phyloP scores from a whole-genome alignment of 1,140 invertebrate species.

The Orchesella cincta region DNA sequence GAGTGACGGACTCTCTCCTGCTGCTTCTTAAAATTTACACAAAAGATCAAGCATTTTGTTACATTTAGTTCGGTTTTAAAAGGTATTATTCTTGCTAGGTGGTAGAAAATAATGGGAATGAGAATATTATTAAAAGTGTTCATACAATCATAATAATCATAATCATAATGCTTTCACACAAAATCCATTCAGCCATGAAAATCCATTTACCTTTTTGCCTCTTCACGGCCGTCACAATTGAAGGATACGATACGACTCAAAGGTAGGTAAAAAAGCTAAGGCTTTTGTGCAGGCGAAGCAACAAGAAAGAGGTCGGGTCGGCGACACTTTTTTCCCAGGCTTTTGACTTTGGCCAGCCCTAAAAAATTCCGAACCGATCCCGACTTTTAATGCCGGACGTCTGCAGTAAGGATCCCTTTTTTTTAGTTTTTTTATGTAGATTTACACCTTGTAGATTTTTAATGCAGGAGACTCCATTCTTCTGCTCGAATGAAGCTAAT shows the following conservation, averaged over 20 bases:
- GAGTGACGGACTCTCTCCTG: constrained; percentile 5
- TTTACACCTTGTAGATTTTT: no score
- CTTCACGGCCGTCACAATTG: constrained; percentile 18
- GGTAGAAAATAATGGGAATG: not conserved
- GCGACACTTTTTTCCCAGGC: no score
- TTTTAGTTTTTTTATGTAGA: no score
- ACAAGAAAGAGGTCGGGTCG: no score
- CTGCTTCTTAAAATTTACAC: not conserved
- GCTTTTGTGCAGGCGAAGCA: no score
- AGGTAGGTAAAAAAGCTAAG: not conserved
- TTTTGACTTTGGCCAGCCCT: no score
- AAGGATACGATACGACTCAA: not conserved
- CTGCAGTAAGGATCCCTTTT: no score
- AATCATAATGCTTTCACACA: not conserved
- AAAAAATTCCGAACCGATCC: no score
- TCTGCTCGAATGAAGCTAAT: not conserved
- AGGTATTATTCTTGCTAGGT: not conserved
- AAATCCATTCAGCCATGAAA: not conserved
- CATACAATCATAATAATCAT: not conserved
- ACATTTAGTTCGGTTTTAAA: constrained; percentile 14
- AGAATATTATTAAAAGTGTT: not conserved
- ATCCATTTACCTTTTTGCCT: constrained; percentile 15
- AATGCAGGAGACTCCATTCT: no score
- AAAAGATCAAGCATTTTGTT: not conserved
- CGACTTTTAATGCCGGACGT: no score